Evolutionary conservation across 2,888 invertebrate genomes (phyloP), one percentile per base, ranked within the genome.

Genomic region (Lasioglossum lativentre): DNA sequence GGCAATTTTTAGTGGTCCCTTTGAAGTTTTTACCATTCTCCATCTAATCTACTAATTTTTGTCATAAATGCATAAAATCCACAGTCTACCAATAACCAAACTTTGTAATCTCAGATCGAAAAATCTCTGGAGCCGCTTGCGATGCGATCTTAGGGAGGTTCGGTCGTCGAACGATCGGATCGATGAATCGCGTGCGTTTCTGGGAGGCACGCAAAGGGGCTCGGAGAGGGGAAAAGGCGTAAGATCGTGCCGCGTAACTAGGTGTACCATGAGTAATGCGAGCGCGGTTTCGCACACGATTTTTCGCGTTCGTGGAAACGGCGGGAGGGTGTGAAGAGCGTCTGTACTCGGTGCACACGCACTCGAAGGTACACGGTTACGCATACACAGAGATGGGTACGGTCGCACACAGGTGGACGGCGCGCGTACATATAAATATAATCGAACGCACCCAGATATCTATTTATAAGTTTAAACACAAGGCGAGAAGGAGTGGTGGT

Each of bases 371-470:
- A 30, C 66, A 30, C 19, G 8, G 66, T 19, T 16, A 34, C 34
- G 10, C 66, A 6, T 19, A 8, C 63, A 30, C 30, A 59, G 59
- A 59, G 59, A 59, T 4, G 16, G 3, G 27, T 14, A 23, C 27
- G 59, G 5, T n/a, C 63, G 30, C 66, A 66, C 34, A 66, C 66
- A 66, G 63, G 63, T 66, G 30, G 66, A 66, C 4, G 23, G 1
- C 59, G 27, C 74, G 75, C 77, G 80, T 87, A 88, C 85, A 86
- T 88, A 90, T 90, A 89, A 90, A 90, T 90, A 93, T 92, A 93
- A 93, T 93, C 93, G 92, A 93, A 93, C 93, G 93, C 92, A 92
- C 93, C 93, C 93, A 93, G 93, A 93, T 93, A 93, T 93, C 93
- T 93, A 93, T 93, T 93, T 93, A 93, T 93, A 93, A 91, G 86